Evolutionary conservation across 1,140 invertebrate species (phyloP).

Genomic region (Acromyrmex charruanus): DNA sequence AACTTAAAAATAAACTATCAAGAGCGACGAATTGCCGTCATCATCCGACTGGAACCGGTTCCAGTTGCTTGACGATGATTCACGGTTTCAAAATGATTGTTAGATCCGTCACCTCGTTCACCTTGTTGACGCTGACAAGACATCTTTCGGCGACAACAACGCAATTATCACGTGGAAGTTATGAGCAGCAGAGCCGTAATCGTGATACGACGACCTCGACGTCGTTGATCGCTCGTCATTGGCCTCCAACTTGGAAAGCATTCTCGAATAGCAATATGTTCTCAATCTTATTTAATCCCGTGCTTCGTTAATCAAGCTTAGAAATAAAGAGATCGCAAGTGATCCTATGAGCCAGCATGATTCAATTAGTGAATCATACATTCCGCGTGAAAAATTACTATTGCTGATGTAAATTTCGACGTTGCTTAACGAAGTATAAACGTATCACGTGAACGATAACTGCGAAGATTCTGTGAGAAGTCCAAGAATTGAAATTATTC

Average conservation of each 20-base stretch:
- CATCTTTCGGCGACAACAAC: constrained; percentile 62
- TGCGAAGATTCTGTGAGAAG: neutral
- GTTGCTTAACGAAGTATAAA: neutral
- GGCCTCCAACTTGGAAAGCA: neutral
- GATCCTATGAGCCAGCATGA: neutral
- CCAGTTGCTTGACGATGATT: constrained; percentile 62
- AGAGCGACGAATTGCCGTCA: constrained; percentile 16
- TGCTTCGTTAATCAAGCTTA: neutral
- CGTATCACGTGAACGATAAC: neutral
- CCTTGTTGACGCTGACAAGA: constrained; percentile 56
- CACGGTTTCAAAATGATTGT: constrained; percentile 68
- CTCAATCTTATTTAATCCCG: constrained; percentile 1
- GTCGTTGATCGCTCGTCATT: constrained; percentile 18
- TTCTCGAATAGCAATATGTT: neutral
- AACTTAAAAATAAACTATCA: constrained; percentile 51
- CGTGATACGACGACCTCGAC: constrained; percentile 22
- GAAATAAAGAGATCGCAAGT: neutral
- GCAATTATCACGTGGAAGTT: constrained; percentile 52
- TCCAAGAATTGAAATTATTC: constrained; percentile 10
- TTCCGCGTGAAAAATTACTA: too few species aligned
- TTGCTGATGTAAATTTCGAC: neutral
- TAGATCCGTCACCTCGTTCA: constrained; percentile 61
- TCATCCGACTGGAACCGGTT: constrained; percentile 67
- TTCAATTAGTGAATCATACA: constrained; percentile 14
- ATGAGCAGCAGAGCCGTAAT: constrained; percentile 14